Evolutionary conservation across 2,113 vertebrate species (phyloP).

Genomic region (Seriola quinqueradiata): DNA sequence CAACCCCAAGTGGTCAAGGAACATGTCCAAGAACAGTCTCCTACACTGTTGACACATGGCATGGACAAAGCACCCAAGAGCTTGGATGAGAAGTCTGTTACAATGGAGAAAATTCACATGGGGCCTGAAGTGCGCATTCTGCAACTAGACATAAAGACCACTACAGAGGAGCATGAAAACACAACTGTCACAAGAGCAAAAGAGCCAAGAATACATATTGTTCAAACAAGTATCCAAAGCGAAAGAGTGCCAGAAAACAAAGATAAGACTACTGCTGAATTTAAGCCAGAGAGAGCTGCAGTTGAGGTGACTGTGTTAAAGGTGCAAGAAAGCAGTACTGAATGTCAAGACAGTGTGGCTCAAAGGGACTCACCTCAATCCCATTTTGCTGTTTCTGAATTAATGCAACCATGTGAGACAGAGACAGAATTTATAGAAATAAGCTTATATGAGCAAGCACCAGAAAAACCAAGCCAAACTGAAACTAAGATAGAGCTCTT

Average conservation of each 20-base stretch:
- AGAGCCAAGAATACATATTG: background rate
- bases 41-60: background rate
- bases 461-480: background rate
- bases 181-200: background rate
- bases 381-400: background rate
- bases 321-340: background rate
- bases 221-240: conserved; percentile 2
- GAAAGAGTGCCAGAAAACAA: background rate
- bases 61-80: background rate
- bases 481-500: background rate
- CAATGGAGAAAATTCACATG: background rate
- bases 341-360: background rate
- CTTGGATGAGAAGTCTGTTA: background rate
- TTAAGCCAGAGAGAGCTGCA: background rate
- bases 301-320: background rate
- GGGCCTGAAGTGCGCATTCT: conserved; percentile 12
- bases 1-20: background rate
- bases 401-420: background rate
- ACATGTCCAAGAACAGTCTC: conserved; percentile 1
- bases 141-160: conserved; percentile 25
- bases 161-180: background rate
- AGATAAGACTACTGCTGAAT: background rate
- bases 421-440: conserved; percentile 27
- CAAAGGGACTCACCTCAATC: conserved; percentile 4
- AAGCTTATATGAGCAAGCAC: conserved; percentile 4